Base-by-base conservation (phyloP, 2,113 vertebrate species). In the Hepsetus odoe region DNA sequence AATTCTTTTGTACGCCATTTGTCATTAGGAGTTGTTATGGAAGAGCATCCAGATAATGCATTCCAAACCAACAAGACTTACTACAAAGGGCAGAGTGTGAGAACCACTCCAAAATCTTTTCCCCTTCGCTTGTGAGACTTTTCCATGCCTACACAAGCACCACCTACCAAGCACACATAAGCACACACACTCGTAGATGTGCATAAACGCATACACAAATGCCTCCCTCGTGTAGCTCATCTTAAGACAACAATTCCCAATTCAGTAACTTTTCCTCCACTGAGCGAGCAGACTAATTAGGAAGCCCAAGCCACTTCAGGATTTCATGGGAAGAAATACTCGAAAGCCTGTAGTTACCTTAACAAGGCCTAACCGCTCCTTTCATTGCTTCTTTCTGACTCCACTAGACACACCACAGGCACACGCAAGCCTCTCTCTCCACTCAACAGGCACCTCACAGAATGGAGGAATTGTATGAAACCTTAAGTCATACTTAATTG, bases 221-320 rank as follows among this genome's bases (percentile, higher is more conserved):
- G 75, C 73, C 73, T 83, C 71, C 40, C 77, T 73, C 74, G 72
- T 82, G 82, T 87, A 80, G 87, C 38, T 51, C 84, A 58, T 16
- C 80, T 71, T 72, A 71, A 70, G 85, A 83, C 82, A 80, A 64
- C 77, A 80, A 33, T 72, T 62, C 64, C 71, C 65, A 76, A 80
- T 83, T 84, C 81, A 86, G 77, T 85, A 81, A 84, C 78, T 80
- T 83, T 85, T 82, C 76, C 71, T 62, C 75, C 69, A 67, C 53
- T 6, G 84, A 80, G 85, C 82, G 86, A 88, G 86, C 74, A 69
- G 77, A 59, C 80, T 88, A 85, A 85, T 84, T 84, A 81, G 81
- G 75, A 88, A 77, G 32, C 84, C 80, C 68, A 85, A 85, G 79
- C 73, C 85, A 85, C 77, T 83, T 85, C 85, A 82, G 77, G 85